Conservation (phyloP, 2,113 vertebrate genomes). For the Lophotis ruficrista region DNA sequence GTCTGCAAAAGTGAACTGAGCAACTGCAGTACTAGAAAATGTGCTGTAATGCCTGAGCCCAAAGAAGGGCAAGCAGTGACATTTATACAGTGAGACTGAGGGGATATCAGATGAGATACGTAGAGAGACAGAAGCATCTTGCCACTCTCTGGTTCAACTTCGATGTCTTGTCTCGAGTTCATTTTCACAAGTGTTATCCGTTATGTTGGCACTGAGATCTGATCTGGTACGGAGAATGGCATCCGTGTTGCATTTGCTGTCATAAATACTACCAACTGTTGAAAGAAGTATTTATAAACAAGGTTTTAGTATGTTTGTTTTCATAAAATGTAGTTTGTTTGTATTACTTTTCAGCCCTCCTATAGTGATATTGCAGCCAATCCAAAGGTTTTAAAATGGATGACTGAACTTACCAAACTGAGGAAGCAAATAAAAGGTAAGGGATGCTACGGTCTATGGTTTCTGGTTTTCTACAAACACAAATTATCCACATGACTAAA, state of each 20-base stretch:
- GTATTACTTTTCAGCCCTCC: constrained; percentile 82
- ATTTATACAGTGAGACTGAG: not conserved
- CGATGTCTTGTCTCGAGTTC: not conserved
- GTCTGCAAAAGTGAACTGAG: not conserved
- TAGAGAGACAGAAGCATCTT: not conserved
- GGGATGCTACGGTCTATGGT: not conserved
- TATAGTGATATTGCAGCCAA: constrained; percentile 96
- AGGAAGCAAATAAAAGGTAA: constrained; percentile 97
- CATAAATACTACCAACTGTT: not conserved
- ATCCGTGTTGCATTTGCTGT: not conserved
- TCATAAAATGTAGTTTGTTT: not conserved
- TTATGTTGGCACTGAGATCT: not conserved
- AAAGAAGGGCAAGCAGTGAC: not conserved
- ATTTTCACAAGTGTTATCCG: not conserved
- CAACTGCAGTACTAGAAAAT: not conserved
- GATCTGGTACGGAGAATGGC: not conserved
- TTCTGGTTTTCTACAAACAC: not conserved
- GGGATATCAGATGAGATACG: not conserved
- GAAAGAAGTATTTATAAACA: not conserved
- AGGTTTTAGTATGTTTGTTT: not conserved
- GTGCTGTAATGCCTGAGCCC: not conserved
- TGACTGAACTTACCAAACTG: constrained; percentile 96
- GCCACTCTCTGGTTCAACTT: not conserved
- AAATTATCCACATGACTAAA: not conserved
- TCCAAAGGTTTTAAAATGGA: constrained; percentile 97